Percentiles rank a stretch among this genome's conserved stretches.
Evolutionary conservation across 2,113 vertebrate species (phyloP).

Genomic region (Pelvicachromis taeniatus): DNA sequence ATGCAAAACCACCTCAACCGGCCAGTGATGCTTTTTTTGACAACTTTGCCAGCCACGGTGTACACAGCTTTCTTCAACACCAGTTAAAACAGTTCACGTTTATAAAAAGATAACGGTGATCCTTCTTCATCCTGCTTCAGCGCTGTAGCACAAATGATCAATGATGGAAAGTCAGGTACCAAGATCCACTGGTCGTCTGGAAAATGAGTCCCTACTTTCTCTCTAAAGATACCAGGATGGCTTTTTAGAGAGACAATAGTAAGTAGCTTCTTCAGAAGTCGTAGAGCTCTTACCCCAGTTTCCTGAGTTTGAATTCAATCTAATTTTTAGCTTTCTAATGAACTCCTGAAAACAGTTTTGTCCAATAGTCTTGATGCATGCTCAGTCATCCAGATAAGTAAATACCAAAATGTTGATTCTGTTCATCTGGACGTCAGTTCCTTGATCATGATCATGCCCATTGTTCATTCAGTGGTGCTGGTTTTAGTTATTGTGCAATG

Average conservation of each 20-base stretch:
- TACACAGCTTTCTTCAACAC: neutral
- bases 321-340: neutral
- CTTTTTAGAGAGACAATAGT: neutral
- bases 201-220: neutral
- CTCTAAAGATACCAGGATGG: neutral
- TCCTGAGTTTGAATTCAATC: neutral
- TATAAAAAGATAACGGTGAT: neutral
- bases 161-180: neutral
- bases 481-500: too few relatives aligned
- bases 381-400: too few relatives aligned
- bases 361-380: too few relatives aligned
- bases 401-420: too few relatives aligned
- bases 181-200: neutral
- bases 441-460: too few relatives aligned
- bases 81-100: neutral
- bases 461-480: too few relatives aligned
- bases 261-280: neutral
- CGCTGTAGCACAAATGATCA: neutral
- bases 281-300: neutral
- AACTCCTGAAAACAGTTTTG: too few relatives aligned
- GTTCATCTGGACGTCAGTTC: too few relatives aligned
- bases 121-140: neutral
- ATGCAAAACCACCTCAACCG: neutral
- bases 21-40: neutral
- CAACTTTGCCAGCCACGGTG: accelerated